phyloP scores from a whole-genome alignment of 2,797 vertebrate genomes.

The Enteromius argenteus region DNA sequence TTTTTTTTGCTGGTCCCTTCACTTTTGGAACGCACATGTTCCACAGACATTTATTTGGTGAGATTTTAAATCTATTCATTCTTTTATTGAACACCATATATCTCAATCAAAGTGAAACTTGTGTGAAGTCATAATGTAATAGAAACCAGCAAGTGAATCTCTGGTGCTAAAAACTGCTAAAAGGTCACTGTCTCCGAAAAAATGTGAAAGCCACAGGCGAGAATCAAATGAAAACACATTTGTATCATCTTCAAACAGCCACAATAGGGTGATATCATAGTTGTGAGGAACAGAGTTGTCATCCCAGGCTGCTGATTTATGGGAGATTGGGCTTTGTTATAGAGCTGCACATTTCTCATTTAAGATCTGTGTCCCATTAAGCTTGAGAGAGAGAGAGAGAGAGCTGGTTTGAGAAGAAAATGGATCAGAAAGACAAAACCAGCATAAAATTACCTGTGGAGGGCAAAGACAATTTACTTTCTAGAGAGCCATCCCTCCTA shows the following conservation, averaged over 20 bases:
- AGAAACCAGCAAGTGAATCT: slow-evolving; percentile 54
- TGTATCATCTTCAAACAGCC: slow-evolving; percentile 25
- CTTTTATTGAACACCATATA: slow-evolving; percentile 52
- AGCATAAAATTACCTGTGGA: slow-evolving; percentile 26
- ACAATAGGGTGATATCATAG: slow-evolving; percentile 36
- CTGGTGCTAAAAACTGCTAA: slow-evolving; percentile 42
- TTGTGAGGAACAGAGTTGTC: slow-evolving; percentile 16
- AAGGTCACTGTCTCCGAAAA: slow-evolving; percentile 37
- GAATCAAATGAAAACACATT: slow-evolving; percentile 26
- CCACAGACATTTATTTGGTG: slow-evolving; percentile 18
- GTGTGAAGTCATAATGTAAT: slow-evolving; percentile 62
- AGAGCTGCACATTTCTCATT: slow-evolving; percentile 18
- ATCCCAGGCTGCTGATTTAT: slow-evolving; percentile 53
- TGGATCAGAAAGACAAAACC: slow-evolving; percentile 10
- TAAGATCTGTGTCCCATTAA: slow-evolving; percentile 47
- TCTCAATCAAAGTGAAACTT: slow-evolving; percentile 58
- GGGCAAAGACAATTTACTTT: slow-evolving; percentile 30
- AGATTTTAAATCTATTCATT: slow-evolving; percentile 37
- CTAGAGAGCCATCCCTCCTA: not conserved
- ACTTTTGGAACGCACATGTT: slow-evolving; percentile 22
- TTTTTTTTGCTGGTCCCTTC: not conserved
- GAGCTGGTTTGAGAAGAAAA: not conserved
- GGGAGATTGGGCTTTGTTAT: slow-evolving; percentile 26
- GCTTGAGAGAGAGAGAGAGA: slow-evolving; percentile 1
- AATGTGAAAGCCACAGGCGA: slow-evolving; percentile 43